Percentiles rank a stretch among this genome's conserved stretches.
Evolutionary conservation across 2,113 vertebrate genomes (phyloP).

Genomic region (Fregata magnificens): DNA sequence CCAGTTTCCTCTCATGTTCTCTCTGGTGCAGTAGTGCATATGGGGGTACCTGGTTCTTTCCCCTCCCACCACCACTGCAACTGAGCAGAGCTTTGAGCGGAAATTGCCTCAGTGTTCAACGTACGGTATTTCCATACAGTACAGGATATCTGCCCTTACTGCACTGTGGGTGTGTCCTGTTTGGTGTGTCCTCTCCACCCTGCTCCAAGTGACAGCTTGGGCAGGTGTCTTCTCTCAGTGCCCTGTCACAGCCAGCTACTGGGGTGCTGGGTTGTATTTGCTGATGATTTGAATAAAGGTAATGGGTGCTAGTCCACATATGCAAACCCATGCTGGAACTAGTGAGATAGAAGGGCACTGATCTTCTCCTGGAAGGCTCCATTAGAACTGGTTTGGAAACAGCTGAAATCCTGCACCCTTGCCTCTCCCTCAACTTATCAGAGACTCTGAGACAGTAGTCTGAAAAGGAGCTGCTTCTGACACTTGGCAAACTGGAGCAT

Average conservation of each 20-base stretch:
- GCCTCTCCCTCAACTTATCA: background rate
- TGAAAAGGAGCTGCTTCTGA: background rate
- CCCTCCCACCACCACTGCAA: background rate
- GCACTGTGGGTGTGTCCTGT: background rate
- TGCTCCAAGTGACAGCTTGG: background rate
- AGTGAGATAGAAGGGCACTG: no score
- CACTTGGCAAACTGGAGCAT: background rate
- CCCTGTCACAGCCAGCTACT: background rate
- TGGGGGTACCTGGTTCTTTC: no score
- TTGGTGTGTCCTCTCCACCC: background rate
- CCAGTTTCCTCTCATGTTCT: background rate
- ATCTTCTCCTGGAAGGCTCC: background rate
- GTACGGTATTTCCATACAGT: background rate
- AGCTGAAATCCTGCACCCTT: background rate
- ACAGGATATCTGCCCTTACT: background rate
- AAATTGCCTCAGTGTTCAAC: fast-evolving
- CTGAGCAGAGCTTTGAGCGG: background rate
- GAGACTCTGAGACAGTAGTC: background rate
- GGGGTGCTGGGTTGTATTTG: background rate
- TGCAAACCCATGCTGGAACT: background rate
- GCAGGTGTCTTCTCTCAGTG: background rate
- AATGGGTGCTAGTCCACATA: background rate
- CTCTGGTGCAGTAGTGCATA: background rate
- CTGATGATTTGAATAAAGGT: background rate
- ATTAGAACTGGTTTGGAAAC: background rate